phyloP scores from a whole-genome alignment of 2,797 vertebrate species.

The Eurystomus glaucurus region DNA sequence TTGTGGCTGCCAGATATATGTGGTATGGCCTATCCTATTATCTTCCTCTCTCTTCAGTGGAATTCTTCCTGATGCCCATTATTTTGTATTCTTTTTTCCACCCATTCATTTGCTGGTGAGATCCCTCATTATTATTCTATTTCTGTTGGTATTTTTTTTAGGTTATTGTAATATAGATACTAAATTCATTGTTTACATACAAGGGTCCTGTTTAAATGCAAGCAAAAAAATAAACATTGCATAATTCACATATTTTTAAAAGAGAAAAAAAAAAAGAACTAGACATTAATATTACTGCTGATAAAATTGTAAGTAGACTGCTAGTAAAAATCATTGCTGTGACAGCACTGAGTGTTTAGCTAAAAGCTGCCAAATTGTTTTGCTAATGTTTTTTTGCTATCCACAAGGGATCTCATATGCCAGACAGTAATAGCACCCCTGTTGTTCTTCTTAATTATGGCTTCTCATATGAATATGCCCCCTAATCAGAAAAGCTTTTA shows the following conservation, averaged over 20 bases:
- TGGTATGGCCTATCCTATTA: not conserved
- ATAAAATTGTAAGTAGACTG: not conserved
- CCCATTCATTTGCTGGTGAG: not conserved
- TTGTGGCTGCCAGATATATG: not conserved
- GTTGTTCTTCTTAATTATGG: constrained; percentile 38
- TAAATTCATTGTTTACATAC: not conserved
- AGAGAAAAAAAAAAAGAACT: not conserved
- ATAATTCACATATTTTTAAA: not conserved
- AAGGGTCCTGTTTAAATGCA: not conserved
- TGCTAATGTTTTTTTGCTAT: constrained; percentile 39
- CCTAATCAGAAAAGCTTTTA: constrained; percentile 66
- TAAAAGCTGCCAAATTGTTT: constrained; percentile 49
- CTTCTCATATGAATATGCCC: constrained; percentile 42
- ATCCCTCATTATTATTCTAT: not conserved
- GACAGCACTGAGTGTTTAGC: not conserved
- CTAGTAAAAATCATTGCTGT: constrained; percentile 6
- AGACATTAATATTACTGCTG: not conserved
- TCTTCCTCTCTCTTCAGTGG: not conserved
- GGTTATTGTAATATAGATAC: not conserved
- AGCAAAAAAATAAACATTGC: not conserved
- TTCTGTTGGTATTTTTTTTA: not conserved
- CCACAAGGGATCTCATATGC: constrained; percentile 16
- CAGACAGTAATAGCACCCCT: constrained; percentile 9
- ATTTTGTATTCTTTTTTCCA: not conserved
- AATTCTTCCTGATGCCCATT: not conserved